phyloP scores from a whole-genome alignment of 2,888 invertebrate species.

The Scaptomyza parva region DNA sequence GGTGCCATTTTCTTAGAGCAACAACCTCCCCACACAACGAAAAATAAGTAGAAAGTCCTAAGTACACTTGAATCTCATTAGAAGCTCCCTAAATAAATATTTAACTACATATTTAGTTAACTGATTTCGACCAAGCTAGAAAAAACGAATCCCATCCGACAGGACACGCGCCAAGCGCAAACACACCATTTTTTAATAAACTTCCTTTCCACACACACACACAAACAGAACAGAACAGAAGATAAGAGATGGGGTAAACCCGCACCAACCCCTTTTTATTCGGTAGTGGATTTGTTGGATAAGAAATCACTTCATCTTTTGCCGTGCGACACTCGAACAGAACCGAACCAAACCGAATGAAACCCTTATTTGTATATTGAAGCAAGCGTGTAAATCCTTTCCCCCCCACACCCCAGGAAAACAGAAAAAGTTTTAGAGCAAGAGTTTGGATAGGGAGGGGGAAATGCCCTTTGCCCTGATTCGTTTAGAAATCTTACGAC shows the following conservation, averaged over 20 bases:
- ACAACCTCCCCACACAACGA: background rate
- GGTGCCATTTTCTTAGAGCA: constrained; percentile 32
- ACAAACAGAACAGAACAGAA: constrained; percentile 13
- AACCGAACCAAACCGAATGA: constrained; percentile 24
- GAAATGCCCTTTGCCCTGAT: constrained; percentile 59
- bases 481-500: constrained; percentile 59
- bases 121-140: constrained; percentile 61
- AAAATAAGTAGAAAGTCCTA: constrained; percentile 16
- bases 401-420: constrained; percentile 21
- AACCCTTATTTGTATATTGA: constrained; percentile 81
- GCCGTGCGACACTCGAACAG: constrained; percentile 49
- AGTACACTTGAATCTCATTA: constrained; percentile 74
- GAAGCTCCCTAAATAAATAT: constrained; percentile 71
- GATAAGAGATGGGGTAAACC: constrained; percentile 3
- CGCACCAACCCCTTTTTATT: constrained; percentile 62
- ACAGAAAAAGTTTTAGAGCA: constrained; percentile 15
- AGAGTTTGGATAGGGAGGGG: constrained; percentile 8
- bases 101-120: constrained; percentile 75
- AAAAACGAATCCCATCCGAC: constrained; percentile 36
- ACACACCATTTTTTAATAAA: constrained; percentile 77
- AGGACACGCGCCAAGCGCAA: constrained; percentile 77
- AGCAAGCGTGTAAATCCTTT: constrained; percentile 78
- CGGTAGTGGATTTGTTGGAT: constrained; percentile 74
- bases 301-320: constrained; percentile 79
- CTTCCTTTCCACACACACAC: constrained; percentile 56